A percentile compares a stretch with the other conserved stretches of the same genome.
Evolutionary conservation across 2,888 invertebrate genomes (phyloP).

Genomic region (Polyploca ridens): DNA sequence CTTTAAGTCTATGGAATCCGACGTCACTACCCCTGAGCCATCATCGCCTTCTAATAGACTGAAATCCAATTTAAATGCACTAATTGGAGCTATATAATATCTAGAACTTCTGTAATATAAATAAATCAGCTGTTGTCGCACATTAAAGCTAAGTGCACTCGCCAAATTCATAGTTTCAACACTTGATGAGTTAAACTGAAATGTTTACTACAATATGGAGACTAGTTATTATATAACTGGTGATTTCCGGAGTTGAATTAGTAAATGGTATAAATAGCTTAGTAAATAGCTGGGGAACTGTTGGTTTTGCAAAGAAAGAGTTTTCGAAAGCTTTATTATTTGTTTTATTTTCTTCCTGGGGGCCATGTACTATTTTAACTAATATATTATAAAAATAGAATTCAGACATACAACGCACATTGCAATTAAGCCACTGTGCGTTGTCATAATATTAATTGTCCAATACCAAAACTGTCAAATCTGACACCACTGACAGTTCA

Average conservation of each 20-base stretch:
- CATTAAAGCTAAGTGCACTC: not conserved
- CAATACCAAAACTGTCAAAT: no score
- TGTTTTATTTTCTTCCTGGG: no score
- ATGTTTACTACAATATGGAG: constrained; percentile 1
- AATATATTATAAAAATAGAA: no score
- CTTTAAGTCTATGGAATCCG: no score
- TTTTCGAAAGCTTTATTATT: no score
- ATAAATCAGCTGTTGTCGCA: not conserved
- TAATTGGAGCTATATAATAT: not conserved
- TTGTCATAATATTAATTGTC: no score
- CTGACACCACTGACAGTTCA: no score
- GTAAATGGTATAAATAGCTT: not conserved
- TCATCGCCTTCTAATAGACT: not conserved
- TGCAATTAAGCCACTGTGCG: no score
- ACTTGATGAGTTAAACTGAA: not conserved
- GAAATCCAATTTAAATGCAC: not conserved
- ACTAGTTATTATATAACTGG: not conserved
- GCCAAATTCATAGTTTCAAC: not conserved
- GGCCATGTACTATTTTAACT: no score
- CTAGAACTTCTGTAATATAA: not conserved
- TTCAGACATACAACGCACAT: no score
- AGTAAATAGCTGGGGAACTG: no score
- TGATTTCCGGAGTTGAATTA: not conserved
- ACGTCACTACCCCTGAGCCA: no score
- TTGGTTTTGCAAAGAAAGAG: not conserved